A percentile compares a stretch with the other conserved stretches of the same genome.
phyloP scores from a whole-genome alignment of 2,888 invertebrate genomes.

The Gandaritis pyraliata region DNA sequence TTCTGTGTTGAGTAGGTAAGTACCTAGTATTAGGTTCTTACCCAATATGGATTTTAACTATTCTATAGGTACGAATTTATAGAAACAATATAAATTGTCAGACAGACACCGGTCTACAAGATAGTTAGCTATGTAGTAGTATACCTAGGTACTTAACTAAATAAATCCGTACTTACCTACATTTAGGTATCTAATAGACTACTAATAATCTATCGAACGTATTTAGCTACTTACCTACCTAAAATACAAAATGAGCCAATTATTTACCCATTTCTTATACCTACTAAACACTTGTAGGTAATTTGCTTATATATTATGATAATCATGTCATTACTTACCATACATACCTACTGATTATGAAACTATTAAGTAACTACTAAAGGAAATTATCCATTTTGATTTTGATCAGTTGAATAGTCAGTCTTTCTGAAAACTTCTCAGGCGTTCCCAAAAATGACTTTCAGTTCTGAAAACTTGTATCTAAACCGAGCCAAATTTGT shows the following conservation, averaged over 20 bases:
- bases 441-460: conserved; percentile 29
- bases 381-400: conserved; percentile 8
- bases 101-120: no score
- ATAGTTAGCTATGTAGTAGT: no score
- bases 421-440: background rate
- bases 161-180: no score
- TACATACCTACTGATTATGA: background rate
- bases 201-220: background rate
- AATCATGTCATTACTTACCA: conserved; percentile 10
- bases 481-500: conserved; percentile 69
- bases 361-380: background rate
- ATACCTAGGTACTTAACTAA: no score
- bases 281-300: conserved; percentile 11
- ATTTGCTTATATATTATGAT: background rate
- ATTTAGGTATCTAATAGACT: no score
- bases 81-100: no score
- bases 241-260: conserved; percentile 13
- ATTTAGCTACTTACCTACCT: background rate
- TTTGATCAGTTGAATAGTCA: conserved; percentile 1
- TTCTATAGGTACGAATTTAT: no score
- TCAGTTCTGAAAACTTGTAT: conserved; percentile 59
- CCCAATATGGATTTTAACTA: no score
- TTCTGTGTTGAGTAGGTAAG: no score
- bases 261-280: no score
- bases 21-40: no score